phyloP scores from a whole-genome alignment of 1,140 invertebrate species.

The Brachystomella parvula region DNA sequence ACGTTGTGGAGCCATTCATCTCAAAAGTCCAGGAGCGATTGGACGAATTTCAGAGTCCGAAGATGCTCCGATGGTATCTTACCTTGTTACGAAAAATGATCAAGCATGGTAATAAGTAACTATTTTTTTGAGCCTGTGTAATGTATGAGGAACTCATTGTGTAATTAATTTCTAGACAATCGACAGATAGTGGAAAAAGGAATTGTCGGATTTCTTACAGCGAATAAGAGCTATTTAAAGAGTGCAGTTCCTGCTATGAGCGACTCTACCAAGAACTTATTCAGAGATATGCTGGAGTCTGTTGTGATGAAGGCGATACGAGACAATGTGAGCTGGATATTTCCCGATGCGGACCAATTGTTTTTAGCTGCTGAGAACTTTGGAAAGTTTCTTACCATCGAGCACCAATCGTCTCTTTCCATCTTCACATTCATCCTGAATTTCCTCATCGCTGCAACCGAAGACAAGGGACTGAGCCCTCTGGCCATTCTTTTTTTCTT shows the following conservation, averaged over 20 bases:
- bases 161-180: too few relatives aligned
- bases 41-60: neutral
- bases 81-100: constrained; percentile 24
- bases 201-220: too few relatives aligned
- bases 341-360: constrained; percentile 15
- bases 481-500: too few relatives aligned
- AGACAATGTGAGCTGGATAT: too few relatives aligned
- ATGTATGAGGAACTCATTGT: too few relatives aligned
- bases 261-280: too few relatives aligned
- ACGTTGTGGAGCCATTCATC: constrained; percentile 39
- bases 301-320: too few relatives aligned
- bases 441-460: neutral
- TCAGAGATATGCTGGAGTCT: too few relatives aligned
- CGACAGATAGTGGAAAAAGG: too few relatives aligned
- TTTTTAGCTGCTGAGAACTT: neutral
- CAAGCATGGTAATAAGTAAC: constrained; percentile 28
- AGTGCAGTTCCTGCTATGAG: too few relatives aligned
- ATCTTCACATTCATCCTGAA: neutral
- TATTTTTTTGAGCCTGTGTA: neutral
- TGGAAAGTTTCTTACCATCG: neutral
- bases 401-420: neutral
- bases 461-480: constrained; percentile 7
- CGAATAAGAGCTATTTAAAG: too few relatives aligned
- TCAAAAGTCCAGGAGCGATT: constrained; percentile 35
- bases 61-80: constrained; percentile 14